Conservation (phyloP, 2,888 invertebrate genomes). For the Cosmopolites sordidus region DNA sequence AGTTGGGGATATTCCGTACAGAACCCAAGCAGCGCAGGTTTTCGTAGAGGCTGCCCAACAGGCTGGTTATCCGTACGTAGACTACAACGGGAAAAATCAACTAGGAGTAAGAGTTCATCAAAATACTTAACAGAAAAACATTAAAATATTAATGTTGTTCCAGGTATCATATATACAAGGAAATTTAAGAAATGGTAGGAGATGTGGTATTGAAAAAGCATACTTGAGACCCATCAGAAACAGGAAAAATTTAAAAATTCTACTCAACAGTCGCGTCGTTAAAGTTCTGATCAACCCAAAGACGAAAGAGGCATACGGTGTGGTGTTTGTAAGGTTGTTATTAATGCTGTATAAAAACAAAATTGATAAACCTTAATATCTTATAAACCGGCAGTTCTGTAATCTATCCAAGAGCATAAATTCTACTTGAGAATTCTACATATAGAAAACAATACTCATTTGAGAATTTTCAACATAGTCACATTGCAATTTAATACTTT, state of each 20-base stretch:
- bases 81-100: conserved; percentile 63
- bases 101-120: conserved; percentile 50
- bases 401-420: no score
- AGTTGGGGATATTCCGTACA: conserved; percentile 41
- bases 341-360: no score
- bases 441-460: no score
- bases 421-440: no score
- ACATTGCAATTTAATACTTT: no score
- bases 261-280: conserved; percentile 58
- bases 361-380: no score
- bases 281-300: conserved; percentile 61
- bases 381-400: no score
- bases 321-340: conserved; percentile 38
- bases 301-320: conserved; percentile 63
- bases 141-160: no score
- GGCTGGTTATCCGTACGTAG: conserved; percentile 63
- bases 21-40: conserved; percentile 51
- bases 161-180: conserved; percentile 56
- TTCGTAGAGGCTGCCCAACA: conserved; percentile 61
- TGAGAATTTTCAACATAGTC: no score
- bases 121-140: no score
- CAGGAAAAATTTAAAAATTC: conserved; percentile 63
- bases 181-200: conserved; percentile 55
- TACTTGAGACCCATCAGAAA: conserved; percentile 59
- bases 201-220: conserved; percentile 64